Evolutionary conservation across 2,113 vertebrate species (phyloP).

Genomic region (Mohoua ochrocephala): DNA sequence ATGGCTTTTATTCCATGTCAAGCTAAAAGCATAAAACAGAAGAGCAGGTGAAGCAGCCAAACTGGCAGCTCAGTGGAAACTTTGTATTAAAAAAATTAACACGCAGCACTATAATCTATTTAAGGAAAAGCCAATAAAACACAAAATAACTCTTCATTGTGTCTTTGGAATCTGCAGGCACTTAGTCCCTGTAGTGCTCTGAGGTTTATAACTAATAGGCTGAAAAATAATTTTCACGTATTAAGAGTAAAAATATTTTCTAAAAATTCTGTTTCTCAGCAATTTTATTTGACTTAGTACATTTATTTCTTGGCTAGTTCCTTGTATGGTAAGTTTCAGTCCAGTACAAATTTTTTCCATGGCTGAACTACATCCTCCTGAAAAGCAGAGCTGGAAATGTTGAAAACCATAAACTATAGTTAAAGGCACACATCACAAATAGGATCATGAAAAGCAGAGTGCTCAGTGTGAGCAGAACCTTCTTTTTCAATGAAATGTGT

Average conservation of each 20-base stretch:
- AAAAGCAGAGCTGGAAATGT: neutral
- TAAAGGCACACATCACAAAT: neutral
- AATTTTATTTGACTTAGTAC: constrained; percentile 9
- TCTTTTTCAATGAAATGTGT: neutral
- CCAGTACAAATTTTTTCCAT: constrained; percentile 12
- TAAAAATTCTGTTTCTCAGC: neutral
- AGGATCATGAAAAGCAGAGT: neutral
- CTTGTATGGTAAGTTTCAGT: neutral
- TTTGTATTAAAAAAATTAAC: neutral
- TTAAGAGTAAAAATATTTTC: neutral
- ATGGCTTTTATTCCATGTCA: neutral
- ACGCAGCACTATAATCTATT: neutral
- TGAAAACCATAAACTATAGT: neutral
- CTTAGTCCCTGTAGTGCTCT: neutral
- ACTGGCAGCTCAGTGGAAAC: neutral
- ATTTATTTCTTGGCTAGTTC: constrained; percentile 8
- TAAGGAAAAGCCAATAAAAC: neutral
- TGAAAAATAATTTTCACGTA: neutral
- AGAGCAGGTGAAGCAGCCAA: neutral
- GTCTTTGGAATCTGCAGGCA: neutral
- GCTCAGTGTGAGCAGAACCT: neutral
- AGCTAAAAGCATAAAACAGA: neutral
- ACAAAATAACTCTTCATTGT: neutral
- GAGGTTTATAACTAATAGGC: neutral
- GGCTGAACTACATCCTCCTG: neutral